Evolutionary conservation across 2,113 vertebrate species (phyloP), one percentile per base, ranked within the genome.

Genomic region (Mohoua ochrocephala): DNA sequence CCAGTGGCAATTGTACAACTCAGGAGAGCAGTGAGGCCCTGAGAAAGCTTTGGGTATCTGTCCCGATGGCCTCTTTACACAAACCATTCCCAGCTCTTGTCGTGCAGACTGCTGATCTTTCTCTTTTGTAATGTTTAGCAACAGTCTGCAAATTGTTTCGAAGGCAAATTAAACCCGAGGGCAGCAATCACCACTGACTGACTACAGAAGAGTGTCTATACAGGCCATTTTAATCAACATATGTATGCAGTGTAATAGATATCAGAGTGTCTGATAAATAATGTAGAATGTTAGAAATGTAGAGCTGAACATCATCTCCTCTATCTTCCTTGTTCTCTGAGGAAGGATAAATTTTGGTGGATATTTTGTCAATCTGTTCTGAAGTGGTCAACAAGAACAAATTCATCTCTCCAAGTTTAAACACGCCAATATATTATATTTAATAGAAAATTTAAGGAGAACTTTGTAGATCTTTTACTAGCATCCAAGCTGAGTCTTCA

Each of bases 81-180:
- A 54, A 60, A 39, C 31, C 37, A 17, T 77, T 85, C 67, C 54
- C 75, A 75, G 39, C 60, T 87, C 71, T 37, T 71, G 57, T 20
- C 50, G 11, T 41, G 52, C 14, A 80, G 44, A 50, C 45, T 84
- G 79, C 80, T 91, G 75, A 95, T 83, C 91, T 71, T 49, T 75
- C 74, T 91, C 52, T 93, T 96, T 59, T 83, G 35, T 56, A 52
- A 35, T 27, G 73, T 92, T 94, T 91, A 93, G 77, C 74, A 95
- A 94, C 87, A 80, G 61, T 50, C 71, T 95, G 95, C 69, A 91
- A 90, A 93, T 91, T 39, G 45, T 64, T 89, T 41, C 16, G n/a
- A 49, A 83, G 60, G 84, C 59, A 87, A 87, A 87, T 91, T 69
- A 73, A 65, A 91, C 73, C 75, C 14, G 1, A 86, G 71, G 78